Evolutionary conservation across 2,888 invertebrate species (phyloP).

Genomic region (Heliconius ethilla): DNA sequence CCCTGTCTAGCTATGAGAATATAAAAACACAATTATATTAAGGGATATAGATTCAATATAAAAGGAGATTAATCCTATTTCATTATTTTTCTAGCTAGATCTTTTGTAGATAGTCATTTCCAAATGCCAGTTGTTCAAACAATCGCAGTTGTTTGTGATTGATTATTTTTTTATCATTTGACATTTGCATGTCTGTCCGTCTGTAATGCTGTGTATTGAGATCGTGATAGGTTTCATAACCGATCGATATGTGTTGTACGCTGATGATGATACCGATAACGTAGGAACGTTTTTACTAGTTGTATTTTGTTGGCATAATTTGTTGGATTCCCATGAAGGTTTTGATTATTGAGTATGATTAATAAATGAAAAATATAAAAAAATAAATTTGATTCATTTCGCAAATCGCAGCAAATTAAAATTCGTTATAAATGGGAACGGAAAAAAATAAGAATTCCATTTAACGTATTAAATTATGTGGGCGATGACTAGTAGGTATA

Average conservation of each 20-base stretch:
- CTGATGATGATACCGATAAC: constrained; percentile 24
- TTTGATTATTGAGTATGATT: neutral
- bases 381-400: neutral
- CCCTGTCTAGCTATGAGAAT: too few relatives aligned
- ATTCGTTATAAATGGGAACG: too few relatives aligned
- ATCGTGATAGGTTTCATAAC: constrained; percentile 28
- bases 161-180: constrained; percentile 33
- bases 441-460: too few relatives aligned
- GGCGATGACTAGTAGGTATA: too few relatives aligned
- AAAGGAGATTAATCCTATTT: neutral
- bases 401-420: too few relatives aligned
- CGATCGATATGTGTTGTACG: constrained; percentile 19
- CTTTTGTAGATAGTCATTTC: constrained; percentile 12
- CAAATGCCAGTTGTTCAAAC: constrained; percentile 27
- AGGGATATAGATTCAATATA: neutral
- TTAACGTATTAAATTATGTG: too few relatives aligned
- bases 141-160: constrained; percentile 23
- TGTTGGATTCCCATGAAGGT: neutral
- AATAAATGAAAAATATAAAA: neutral
- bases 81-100: constrained; percentile 8
- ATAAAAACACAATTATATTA: too few relatives aligned
- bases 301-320: neutral
- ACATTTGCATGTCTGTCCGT: constrained; percentile 31
- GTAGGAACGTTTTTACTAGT: neutral
- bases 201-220: constrained; percentile 13